These are phyloP conservation scores for Drosophila lacertosa DNA, from an alignment of 1,140 invertebrate species.

Conservation along the genomic window DNA sequence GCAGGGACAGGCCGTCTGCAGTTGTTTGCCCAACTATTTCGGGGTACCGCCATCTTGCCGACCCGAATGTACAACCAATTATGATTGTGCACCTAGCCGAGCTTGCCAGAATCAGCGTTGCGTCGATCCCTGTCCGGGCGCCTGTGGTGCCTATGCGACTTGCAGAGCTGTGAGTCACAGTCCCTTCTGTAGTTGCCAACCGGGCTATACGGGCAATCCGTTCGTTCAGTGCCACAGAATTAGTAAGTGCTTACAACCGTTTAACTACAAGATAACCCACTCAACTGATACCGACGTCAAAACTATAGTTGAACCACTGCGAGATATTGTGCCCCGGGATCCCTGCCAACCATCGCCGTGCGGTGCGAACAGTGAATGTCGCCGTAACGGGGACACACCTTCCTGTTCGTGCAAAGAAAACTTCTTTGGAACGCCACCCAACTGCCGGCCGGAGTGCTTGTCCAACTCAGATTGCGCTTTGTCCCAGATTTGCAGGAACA, in stretches of 20 bases:
- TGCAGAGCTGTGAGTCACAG: conserved; percentile 87
- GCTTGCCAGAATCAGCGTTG: conserved; percentile 90
- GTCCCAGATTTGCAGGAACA: conserved; percentile 86
- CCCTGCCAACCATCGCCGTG: conserved; percentile 91
- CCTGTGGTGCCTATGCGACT: conserved; percentile 88
- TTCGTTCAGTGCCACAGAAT: conserved; percentile 87
- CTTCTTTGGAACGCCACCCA: conserved; percentile 88
- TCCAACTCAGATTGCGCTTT: conserved; percentile 88
- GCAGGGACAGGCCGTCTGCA: conserved; percentile 87
- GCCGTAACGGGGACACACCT: conserved; percentile 85
- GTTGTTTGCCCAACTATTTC: conserved; percentile 87
- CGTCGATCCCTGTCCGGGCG: conserved; percentile 87
- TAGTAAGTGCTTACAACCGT: conserved; percentile 85
- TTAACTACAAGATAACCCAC: neutral
- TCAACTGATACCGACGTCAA: neutral
- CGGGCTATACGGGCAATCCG: conserved; percentile 87
- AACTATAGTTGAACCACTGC: conserved; percentile 67
- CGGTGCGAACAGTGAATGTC: conserved; percentile 90
- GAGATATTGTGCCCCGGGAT: conserved; percentile 81
- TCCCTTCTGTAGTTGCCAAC: conserved; percentile 87
- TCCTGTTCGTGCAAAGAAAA: conserved; percentile 87
- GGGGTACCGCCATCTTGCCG: conserved; percentile 88
- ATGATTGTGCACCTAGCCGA: conserved; percentile 87
- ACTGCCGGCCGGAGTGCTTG: conserved; percentile 88
- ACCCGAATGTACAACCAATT: conserved; percentile 88